Base-by-base conservation (phyloP, 2,113 vertebrate genomes). In the Microcebus tavaratra region DNA sequence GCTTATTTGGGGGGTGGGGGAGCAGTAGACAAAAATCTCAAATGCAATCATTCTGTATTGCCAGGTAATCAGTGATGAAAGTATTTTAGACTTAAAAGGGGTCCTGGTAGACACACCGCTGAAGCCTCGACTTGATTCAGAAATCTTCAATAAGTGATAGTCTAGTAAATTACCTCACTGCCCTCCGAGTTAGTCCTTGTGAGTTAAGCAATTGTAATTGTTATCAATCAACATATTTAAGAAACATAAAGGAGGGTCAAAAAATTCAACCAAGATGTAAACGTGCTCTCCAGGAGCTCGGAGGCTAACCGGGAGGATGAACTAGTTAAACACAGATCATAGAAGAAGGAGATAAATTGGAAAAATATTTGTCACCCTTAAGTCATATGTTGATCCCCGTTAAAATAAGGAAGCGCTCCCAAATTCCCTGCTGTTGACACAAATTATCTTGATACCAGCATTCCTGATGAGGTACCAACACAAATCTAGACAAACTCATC, bases 41-140 rank as follows among this genome's bases (percentile, higher is more conserved):
- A 92, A 91, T 12, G 78, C 82, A 97, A 97, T 88, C 21, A 92
- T 93, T 97, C 72, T 89, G 94, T 68, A 48, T 59, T 92, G 55
- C 34, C 70, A 63, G 10, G 25, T 63, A 63, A 2, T 34, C 18
- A 93, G 39, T 73, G 11, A 29, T 31, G 25, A 93, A 72, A 29
- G 7, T 73, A 29, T 31, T 90, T 29, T 27, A 48, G 42, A 72
- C n/a, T 85, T 85, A n/a, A 59, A 50, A 76, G 39, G n/a, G 31
- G 2, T 67, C 13, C 10, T 42, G 18, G 23, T 2, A 4, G 48
- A 50, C 25, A 78, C 39, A 45, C 0, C 48, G 13, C 39, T 31
- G 21, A 29, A 67, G n/a, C 12, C 21, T 57, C 59, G 59, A 72
- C 3, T n/a, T 39, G 53, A 72, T 20, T 29, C 12, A 50, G 29